phyloP scores from a whole-genome alignment of 2,113 vertebrate genomes.

The Arvicanthis niloticus region DNA sequence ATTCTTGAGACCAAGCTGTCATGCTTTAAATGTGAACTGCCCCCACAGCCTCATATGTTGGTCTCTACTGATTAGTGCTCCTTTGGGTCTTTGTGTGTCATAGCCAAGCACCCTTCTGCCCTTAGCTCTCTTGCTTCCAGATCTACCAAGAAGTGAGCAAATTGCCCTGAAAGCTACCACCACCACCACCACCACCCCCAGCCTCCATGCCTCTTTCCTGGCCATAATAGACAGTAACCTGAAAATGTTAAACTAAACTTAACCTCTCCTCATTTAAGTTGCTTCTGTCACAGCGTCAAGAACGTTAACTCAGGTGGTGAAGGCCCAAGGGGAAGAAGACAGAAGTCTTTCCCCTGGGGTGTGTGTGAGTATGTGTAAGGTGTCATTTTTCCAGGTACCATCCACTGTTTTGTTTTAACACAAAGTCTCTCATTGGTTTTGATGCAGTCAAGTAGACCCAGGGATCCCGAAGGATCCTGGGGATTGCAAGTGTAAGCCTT shows the following conservation, averaged over 20 bases:
- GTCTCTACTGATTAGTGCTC: too few relatives aligned
- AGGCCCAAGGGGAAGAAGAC: neutral
- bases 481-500: neutral
- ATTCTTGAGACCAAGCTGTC: neutral
- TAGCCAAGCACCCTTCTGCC: neutral
- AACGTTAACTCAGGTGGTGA: neutral
- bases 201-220: neutral
- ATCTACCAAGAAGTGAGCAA: neutral
- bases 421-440: neutral
- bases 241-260: neutral
- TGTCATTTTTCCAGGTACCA: neutral
- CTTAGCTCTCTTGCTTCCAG: neutral
- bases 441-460: neutral
- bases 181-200: neutral
- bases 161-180: neutral
- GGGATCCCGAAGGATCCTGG: neutral
- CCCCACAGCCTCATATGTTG: neutral
- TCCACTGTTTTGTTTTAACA: neutral
- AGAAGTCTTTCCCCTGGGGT: neutral
- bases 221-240: neutral
- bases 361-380: neutral
- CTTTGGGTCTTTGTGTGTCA: neutral
- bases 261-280: neutral
- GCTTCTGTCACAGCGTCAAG: neutral
- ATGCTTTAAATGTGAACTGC: too few relatives aligned